Evolutionary conservation across 1,140 invertebrate species (phyloP).

Genomic region (Diachasma alloeum): DNA sequence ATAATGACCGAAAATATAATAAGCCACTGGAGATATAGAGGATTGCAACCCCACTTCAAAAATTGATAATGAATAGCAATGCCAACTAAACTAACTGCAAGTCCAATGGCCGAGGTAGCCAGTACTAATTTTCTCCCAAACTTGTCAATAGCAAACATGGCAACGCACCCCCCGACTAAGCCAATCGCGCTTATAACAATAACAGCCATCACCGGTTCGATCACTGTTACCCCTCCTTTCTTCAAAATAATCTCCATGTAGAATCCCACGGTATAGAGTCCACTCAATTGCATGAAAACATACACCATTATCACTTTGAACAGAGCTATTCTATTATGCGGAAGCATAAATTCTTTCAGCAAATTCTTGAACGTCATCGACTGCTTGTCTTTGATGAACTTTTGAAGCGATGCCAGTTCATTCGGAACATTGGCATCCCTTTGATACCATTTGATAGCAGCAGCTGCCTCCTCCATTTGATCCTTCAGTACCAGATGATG

Average conservation of each 20-base stretch:
- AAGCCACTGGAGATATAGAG: constrained; percentile 18
- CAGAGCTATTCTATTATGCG: constrained; percentile 71
- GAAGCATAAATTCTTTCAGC: constrained; percentile 65
- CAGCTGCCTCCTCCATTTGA: constrained; percentile 66
- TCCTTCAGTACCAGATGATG: constrained; percentile 71
- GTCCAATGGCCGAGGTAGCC: constrained; percentile 67
- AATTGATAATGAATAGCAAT: constrained; percentile 35
- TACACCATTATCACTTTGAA: constrained; percentile 71
- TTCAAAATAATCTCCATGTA: constrained; percentile 77
- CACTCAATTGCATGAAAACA: constrained; percentile 76
- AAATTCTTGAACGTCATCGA: constrained; percentile 63
- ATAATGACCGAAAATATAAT: constrained; percentile 1
- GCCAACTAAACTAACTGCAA: constrained; percentile 60
- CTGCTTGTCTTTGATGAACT: constrained; percentile 61
- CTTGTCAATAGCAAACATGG: constrained; percentile 73
- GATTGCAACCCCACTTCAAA: constrained; percentile 15
- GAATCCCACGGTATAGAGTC: constrained; percentile 76
- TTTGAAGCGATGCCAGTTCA: constrained; percentile 69
- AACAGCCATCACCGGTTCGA: constrained; percentile 63
- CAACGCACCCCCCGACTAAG: constrained; percentile 68
- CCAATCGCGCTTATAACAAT: constrained; percentile 74
- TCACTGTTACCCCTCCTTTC: constrained; percentile 59
- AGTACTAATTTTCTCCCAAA: constrained; percentile 74
- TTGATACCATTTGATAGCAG: constrained; percentile 67
- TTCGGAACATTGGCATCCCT: constrained; percentile 65